Conservation (phyloP, 2,113 vertebrate species). For the Sinocyclocheilus anshuiensis region DNA sequence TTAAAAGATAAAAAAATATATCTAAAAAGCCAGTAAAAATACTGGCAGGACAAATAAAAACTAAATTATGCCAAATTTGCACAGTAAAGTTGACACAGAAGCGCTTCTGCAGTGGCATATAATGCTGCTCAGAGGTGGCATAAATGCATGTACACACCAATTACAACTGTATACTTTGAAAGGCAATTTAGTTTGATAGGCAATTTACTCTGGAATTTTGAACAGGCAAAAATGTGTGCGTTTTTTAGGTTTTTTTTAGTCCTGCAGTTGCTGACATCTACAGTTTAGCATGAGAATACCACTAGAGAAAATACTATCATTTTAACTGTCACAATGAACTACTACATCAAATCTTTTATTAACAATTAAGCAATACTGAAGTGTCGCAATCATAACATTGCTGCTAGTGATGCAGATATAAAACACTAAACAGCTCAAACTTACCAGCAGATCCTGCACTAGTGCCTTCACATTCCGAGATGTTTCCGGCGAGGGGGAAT, state of each 20-base stretch:
- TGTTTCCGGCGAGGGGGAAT: slow-evolving; percentile 84
- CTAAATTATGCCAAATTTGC: neutral
- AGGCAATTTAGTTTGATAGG: neutral
- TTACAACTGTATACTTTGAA: neutral
- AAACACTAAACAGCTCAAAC: neutral
- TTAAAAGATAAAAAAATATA: neutral
- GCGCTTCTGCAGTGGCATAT: neutral
- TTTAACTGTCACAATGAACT: neutral
- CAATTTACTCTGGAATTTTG: neutral
- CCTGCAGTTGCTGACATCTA: neutral
- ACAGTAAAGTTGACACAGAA: neutral
- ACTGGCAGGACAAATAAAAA: neutral
- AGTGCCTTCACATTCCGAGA: slow-evolving; percentile 87
- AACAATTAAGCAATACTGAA: neutral
- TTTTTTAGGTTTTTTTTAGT: neutral
- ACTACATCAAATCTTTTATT: neutral
- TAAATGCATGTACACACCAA: neutral
- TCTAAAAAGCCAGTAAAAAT: neutral
- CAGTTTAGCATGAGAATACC: neutral
- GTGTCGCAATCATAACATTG: neutral
- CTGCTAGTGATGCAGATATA: too few species aligned
- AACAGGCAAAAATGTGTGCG: neutral
- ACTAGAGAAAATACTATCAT: neutral
- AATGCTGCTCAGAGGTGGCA: neutral
- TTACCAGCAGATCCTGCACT: slow-evolving; percentile 87